Evolutionary conservation across 2,888 invertebrate species (phyloP).

Genomic region (Drosophila fungiperda): DNA sequence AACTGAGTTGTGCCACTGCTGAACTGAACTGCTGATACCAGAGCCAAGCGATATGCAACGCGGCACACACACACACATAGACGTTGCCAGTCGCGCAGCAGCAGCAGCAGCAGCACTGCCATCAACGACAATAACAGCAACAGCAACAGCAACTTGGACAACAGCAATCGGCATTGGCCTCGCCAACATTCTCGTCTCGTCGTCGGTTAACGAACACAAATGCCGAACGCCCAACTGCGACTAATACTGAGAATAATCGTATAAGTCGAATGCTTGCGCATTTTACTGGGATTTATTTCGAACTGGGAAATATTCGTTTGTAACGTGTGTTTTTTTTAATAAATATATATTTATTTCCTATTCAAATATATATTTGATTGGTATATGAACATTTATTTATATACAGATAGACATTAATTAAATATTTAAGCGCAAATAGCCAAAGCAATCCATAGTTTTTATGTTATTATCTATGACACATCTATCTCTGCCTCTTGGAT

Average conservation of each 20-base stretch:
- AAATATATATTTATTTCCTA: background rate
- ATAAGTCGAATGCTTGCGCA: conserved; percentile 6
- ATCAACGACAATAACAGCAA: conserved; percentile 10
- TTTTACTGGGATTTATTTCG: conserved; percentile 5
- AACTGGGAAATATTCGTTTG: background rate
- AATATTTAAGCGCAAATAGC: background rate
- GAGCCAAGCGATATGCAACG: conserved; percentile 75
- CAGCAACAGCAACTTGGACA: conserved; percentile 28
- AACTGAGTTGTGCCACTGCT: conserved; percentile 76
- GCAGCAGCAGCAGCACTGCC: conserved; percentile 28
- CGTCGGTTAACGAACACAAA: conserved; percentile 3
- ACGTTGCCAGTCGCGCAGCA: conserved; percentile 63
- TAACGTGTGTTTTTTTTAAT: background rate
- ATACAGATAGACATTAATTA: background rate
- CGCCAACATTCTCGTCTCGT: conserved; percentile 9
- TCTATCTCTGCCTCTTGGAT: background rate
- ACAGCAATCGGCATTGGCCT: conserved; percentile 22
- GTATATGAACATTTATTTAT: background rate
- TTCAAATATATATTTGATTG: background rate
- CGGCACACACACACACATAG: background rate
- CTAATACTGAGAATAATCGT: conserved; percentile 15
- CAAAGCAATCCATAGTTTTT: background rate
- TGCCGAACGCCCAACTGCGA: background rate
- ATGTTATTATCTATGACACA: background rate
- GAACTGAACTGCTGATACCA: conserved; percentile 51